Base-by-base conservation (phyloP, 92 coral and sea anemone genomes). In the Parazoanthus atlanticus region DNA sequence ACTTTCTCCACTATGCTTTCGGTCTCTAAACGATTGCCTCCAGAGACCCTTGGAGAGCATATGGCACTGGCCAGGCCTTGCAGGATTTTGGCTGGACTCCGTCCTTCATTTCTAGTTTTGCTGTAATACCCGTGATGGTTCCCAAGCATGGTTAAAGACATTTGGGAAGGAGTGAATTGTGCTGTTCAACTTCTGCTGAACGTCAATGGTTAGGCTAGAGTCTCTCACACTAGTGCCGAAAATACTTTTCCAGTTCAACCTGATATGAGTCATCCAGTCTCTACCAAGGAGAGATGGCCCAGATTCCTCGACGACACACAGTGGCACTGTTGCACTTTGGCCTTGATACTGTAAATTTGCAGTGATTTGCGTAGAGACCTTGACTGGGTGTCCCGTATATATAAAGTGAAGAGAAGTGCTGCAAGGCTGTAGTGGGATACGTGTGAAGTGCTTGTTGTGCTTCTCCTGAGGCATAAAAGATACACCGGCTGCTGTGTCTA, bases 401-500 rank as follows among this genome's bases (percentile, higher is more conserved):
- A n/a, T n/a, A n/a, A n/a, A n/a, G n/a, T n/a, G n/a, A 41, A 19
- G 46, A 52, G 74, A 91, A 85, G 49, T 88, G 64, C 49, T 38
- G 29, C 86, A 82, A 25, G 89, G 89, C 38, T 67, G 34, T 61
- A 88, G 87, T 6, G 89, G 81, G 21, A 74, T 84, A 5, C 25
- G 70, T n/a, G 43, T 70, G 65, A 91, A 85, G 49, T 88, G 46
- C 49, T 36, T 86, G 38, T 86, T 58, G 77, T 76, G 72, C 29
- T 54, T 88, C 30, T 67, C 91, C 41, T 88, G 26, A 15, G 91
- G 80, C 40, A 82, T 89, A 23, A 89, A 43, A 9, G 91, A 89
- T 7, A 82, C 85, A 26, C 88, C 88, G 23, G 91, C 91, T 12
- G 88, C 91, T 12, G 90, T 90, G 54, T 90, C 90, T 23, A 90